Evolutionary conservation across 2,888 invertebrate genomes (phyloP).

Genomic region (Hyalella azteca): DNA sequence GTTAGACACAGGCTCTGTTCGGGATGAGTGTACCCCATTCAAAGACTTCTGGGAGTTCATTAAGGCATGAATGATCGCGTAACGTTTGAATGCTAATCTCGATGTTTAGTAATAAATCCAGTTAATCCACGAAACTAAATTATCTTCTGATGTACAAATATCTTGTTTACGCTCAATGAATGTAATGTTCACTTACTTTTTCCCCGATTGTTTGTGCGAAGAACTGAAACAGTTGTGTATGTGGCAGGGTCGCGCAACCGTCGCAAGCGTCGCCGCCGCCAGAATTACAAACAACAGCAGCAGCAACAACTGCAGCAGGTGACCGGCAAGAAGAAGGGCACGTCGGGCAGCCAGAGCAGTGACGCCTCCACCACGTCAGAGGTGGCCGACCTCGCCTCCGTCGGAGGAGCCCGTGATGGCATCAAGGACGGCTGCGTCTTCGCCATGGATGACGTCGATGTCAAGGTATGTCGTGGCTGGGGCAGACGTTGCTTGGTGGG

Average conservation of each 20-base stretch:
- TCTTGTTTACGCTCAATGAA: too few species aligned
- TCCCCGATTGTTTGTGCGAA: not conserved
- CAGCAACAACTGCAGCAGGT: not conserved
- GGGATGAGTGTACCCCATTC: too few species aligned
- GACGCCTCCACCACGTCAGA: slow-evolving; percentile 56
- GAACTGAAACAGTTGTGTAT: not conserved
- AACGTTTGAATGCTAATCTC: too few species aligned
- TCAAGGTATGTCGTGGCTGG: slow-evolving; percentile 3
- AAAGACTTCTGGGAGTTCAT: too few species aligned
- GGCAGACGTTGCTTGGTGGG: too few species aligned
- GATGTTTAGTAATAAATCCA: too few species aligned
- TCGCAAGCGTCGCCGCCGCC: slow-evolving; percentile 1
- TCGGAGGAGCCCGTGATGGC: slow-evolving; percentile 25
- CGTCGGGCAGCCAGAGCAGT: slow-evolving; percentile 55
- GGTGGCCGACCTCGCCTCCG: slow-evolving; percentile 47
- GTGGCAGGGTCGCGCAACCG: not conserved
- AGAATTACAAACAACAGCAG: slow-evolving; percentile 12
- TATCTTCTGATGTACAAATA: too few species aligned
- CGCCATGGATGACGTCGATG: slow-evolving; percentile 57
- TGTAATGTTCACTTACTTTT: not conserved
- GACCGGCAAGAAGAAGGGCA: slow-evolving; percentile 41
- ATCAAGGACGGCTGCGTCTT: slow-evolving; percentile 47
- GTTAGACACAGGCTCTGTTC: not conserved
- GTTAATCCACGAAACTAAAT: too few species aligned
- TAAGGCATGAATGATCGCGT: too few species aligned